Evolutionary conservation across 2,888 invertebrate species (phyloP).

Genomic region (Tachina fera): DNA sequence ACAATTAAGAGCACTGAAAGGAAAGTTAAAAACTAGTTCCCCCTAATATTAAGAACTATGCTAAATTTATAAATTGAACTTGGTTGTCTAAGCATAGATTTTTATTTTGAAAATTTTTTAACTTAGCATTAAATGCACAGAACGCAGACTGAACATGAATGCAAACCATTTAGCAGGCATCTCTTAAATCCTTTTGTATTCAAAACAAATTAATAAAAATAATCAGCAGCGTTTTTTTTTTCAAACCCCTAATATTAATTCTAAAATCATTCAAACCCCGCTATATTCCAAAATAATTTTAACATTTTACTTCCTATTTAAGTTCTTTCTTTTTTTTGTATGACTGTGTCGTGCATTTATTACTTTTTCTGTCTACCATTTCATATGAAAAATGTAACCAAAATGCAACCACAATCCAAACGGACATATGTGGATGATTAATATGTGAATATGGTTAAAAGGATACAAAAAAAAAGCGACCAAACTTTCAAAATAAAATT

Average conservation of each 20-base stretch:
- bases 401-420: slow-evolving; percentile 69
- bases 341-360: background rate
- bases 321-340: background rate
- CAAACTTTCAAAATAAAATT: slow-evolving; percentile 39
- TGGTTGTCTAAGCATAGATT: background rate
- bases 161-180: no score
- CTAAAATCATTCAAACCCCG: slow-evolving; percentile 2
- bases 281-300: background rate
- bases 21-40: no score
- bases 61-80: slow-evolving; percentile 18
- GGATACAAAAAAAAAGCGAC: background rate
- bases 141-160: no score
- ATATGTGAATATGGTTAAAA: slow-evolving; percentile 56
- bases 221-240: background rate
- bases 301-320: slow-evolving; percentile 1
- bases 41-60: no score
- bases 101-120: background rate
- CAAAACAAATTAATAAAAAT: no score
- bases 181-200: no score
- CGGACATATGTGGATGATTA: slow-evolving; percentile 69
- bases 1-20: no score
- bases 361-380: slow-evolving; percentile 4
- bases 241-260: no score
- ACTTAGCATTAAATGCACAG: no score
- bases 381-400: slow-evolving; percentile 55